A percentile compares a stretch with the other conserved stretches of the same genome.
Conservation (phyloP, 2,113 vertebrate genomes). For the Apteryx mantelli region DNA sequence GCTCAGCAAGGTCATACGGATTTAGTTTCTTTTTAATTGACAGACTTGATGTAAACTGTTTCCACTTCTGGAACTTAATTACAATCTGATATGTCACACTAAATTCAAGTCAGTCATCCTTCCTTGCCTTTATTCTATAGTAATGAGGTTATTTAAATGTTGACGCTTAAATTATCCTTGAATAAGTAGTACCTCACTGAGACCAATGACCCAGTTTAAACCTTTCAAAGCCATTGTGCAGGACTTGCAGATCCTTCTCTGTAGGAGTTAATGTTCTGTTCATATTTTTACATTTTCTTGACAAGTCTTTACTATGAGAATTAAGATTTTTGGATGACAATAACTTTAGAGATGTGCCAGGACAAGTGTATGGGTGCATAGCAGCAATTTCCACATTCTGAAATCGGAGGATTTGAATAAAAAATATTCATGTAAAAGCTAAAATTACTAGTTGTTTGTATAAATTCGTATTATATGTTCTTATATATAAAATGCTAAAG, state of each 20-base stretch:
- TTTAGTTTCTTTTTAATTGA: neutral
- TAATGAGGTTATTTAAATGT: neutral
- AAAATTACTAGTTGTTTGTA: neutral
- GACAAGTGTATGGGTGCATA: neutral
- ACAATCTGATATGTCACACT: neutral
- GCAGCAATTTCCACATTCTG: neutral
- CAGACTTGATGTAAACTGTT: neutral
- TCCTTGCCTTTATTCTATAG: neutral
- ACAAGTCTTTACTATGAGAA: neutral
- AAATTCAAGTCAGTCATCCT: neutral
- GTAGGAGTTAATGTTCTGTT: neutral
- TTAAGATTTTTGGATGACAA: neutral
- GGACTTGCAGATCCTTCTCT: neutral
- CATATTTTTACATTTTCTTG: neutral
- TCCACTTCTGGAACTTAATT: neutral
- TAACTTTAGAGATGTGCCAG: neutral
- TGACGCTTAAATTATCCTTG: neutral
- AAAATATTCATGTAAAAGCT: no score
- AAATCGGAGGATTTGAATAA: neutral
- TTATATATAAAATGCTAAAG: neutral
- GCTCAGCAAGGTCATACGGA: neutral
- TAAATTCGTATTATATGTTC: neutral
- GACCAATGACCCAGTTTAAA: neutral
- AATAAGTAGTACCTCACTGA: neutral
- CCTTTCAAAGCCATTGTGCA: neutral